phyloP scores from a whole-genome alignment of 2,113 vertebrate species.

The Raja brachyura region DNA sequence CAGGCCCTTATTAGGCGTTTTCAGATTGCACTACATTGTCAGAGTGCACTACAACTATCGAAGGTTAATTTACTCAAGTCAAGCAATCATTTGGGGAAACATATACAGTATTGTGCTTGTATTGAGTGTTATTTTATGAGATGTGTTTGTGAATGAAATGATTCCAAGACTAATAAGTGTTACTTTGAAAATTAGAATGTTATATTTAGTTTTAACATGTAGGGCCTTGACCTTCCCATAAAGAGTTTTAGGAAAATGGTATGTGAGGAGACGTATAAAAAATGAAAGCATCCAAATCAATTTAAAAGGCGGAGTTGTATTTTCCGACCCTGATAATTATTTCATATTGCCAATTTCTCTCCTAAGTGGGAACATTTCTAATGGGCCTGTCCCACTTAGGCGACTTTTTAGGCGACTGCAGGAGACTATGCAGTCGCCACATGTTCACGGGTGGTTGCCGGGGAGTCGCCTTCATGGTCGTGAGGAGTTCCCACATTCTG shows the following conservation, averaged over 20 bases:
- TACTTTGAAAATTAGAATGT: background rate
- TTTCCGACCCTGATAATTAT: background rate
- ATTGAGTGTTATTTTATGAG: background rate
- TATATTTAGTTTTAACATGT: background rate
- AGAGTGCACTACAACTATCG: background rate
- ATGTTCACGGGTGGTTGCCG: too few species aligned
- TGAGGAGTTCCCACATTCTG: too few species aligned
- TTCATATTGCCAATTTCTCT: background rate
- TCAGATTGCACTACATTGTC: too few species aligned
- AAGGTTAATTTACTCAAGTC: background rate
- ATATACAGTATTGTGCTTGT: background rate
- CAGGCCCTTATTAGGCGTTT: too few species aligned
- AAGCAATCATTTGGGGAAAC: background rate
- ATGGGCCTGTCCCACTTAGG: too few species aligned
- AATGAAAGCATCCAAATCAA: background rate
- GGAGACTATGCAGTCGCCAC: too few species aligned
- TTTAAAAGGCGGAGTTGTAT: background rate
- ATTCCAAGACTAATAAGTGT: background rate
- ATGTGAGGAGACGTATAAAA: background rate
- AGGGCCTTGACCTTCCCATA: background rate
- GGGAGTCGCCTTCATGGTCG: too few species aligned
- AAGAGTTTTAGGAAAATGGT: background rate
- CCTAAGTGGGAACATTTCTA: background rate
- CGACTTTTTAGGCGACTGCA: too few species aligned
- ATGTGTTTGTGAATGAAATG: background rate